A percentile compares a stretch with the other conserved stretches of the same genome.
Conservation (phyloP, 2,797 vertebrate species). For the Squalus acanthias region DNA sequence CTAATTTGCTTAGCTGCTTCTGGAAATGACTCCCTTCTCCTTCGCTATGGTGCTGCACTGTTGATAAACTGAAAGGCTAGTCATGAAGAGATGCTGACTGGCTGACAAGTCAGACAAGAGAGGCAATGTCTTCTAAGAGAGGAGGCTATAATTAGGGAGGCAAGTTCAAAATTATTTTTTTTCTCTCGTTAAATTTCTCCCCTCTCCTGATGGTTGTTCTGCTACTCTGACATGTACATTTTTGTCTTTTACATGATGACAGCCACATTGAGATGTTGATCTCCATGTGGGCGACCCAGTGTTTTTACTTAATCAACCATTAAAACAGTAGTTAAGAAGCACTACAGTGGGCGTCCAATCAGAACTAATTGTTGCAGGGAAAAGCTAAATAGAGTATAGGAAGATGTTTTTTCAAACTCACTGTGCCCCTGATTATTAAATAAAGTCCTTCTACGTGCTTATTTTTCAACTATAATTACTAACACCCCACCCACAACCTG, state of each 20-base stretch:
- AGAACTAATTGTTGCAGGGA: conserved; percentile 20
- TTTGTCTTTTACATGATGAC: neutral
- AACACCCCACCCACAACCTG: neutral
- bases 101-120: neutral
- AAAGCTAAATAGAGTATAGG: neutral
- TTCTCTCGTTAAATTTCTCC: neutral
- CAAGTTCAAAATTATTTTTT: neutral
- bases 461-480: neutral
- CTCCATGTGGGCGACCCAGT: neutral
- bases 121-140: neutral
- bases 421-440: neutral
- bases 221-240: neutral
- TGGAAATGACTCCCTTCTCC: neutral
- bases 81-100: neutral
- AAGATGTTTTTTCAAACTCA: neutral
- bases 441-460: neutral
- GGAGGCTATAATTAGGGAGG: neutral
- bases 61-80: neutral
- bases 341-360: conserved; percentile 22
- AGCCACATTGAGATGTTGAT: neutral
- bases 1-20: neutral
- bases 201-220: neutral
- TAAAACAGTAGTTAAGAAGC: neutral
- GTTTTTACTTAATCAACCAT: conserved; percentile 21
- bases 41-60: neutral